A percentile compares a stretch with the other conserved stretches of the same genome.
phyloP scores from a whole-genome alignment of 30 jellyfish, hydroid and myxozoan species.

The Cassiopea xamachana region DNA sequence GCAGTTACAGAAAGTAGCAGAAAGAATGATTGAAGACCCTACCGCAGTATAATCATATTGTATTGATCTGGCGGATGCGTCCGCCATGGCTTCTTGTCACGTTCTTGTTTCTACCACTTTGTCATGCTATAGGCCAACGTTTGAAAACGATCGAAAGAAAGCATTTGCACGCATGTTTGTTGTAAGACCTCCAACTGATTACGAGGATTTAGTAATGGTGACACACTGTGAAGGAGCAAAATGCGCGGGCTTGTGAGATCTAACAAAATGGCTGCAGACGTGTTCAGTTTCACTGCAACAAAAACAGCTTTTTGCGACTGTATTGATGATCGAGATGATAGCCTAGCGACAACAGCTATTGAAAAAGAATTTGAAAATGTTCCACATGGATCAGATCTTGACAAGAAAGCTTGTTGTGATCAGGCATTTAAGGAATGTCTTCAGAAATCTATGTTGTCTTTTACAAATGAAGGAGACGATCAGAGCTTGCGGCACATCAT shows the following conservation, averaged over 20 bases:
- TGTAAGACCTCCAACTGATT: background rate
- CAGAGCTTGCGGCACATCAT: slow-evolving; percentile 18
- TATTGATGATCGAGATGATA: slow-evolving; percentile 48
- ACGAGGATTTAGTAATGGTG: background rate
- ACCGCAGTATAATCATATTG: slow-evolving; percentile 8
- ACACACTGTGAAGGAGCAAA: background rate
- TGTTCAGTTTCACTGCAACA: slow-evolving; percentile 55
- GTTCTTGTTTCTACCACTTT: background rate
- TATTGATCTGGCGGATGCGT: slow-evolving; percentile 10
- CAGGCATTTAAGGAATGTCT: slow-evolving; percentile 88
- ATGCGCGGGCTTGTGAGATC: background rate
- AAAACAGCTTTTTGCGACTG: slow-evolving; percentile 60
- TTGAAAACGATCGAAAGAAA: background rate
- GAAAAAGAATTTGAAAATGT: slow-evolving; percentile 37
- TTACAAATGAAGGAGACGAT: background rate
- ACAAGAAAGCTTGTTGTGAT: slow-evolving; percentile 81
- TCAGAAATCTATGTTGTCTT: slow-evolving; percentile 20
- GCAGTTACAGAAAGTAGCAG: too few relatives aligned
- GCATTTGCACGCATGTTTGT: slow-evolving; percentile 7
- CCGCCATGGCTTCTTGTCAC: slow-evolving; percentile 10
- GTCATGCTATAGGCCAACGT: too few relatives aligned
- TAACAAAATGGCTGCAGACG: slow-evolving; percentile 52
- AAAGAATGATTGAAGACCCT: background rate
- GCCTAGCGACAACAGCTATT: slow-evolving; percentile 37
- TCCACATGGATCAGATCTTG: slow-evolving; percentile 83